phyloP scores from a whole-genome alignment of 2,888 invertebrate species.

The Meandrusa payeni region DNA sequence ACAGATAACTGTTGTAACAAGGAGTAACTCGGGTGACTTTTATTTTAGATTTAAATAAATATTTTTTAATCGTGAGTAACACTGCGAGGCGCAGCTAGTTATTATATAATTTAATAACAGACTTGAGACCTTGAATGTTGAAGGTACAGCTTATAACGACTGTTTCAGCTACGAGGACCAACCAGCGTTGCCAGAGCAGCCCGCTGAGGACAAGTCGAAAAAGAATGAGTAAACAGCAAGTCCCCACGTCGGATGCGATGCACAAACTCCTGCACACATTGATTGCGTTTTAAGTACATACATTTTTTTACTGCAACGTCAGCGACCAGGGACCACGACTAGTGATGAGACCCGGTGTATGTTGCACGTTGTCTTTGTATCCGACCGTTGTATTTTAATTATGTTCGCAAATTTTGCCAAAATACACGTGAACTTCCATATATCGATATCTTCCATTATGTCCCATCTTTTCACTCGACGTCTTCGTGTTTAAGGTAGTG shows the following conservation, averaged over 20 bases:
- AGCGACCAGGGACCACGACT: slow-evolving; percentile 31
- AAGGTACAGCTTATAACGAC: too few species aligned
- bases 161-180: slow-evolving; percentile 67
- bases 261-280: slow-evolving; percentile 33
- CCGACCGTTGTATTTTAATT: neutral
- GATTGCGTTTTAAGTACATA: slow-evolving; percentile 32
- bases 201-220: slow-evolving; percentile 50
- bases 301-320: slow-evolving; percentile 15
- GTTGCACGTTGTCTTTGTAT: neutral
- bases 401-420: neutral
- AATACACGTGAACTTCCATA: slow-evolving; percentile 11
- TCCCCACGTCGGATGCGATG: slow-evolving; percentile 22
- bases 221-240: slow-evolving; percentile 56
- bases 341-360: neutral
- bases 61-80: too few species aligned
- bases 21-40: too few species aligned
- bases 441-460: slow-evolving; percentile 16
- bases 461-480: neutral
- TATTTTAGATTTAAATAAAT: too few species aligned
- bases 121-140: too few species aligned
- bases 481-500: slow-evolving; percentile 2
- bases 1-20: too few species aligned
- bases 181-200: too few species aligned
- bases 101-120: too few species aligned
- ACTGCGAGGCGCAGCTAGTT: too few species aligned